Conservation (phyloP, 2,797 vertebrate genomes). For the Helarctos malayanus region DNA sequence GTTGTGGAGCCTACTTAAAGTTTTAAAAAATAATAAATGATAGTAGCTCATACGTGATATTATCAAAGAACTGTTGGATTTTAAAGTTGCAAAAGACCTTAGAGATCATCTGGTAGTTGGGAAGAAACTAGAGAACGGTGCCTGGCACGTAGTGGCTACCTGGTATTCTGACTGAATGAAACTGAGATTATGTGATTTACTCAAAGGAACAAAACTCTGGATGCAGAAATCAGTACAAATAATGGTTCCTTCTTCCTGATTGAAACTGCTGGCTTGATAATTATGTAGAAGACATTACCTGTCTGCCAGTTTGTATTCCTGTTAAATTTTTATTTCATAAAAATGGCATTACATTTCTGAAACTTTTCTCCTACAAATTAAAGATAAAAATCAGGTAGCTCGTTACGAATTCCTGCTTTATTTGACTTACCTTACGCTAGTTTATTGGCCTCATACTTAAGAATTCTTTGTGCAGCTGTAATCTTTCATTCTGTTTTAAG, state of each 20-base stretch:
- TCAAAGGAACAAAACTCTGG: constrained; percentile 18
- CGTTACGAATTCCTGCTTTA: neutral
- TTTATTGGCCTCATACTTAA: neutral
- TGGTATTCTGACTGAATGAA: constrained; percentile 27
- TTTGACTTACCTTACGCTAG: neutral
- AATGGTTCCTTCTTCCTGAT: neutral
- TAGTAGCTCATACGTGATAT: neutral
- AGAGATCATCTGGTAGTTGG: neutral
- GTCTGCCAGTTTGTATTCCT: constrained; percentile 1
- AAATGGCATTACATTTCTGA: constrained; percentile 45
- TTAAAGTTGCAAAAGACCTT: constrained; percentile 46
- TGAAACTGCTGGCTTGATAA: constrained; percentile 42
- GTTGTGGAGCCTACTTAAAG: neutral
- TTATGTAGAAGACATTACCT: neutral
- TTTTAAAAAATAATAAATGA: neutral
- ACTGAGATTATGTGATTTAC: neutral
- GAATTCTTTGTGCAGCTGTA: constrained; percentile 1
- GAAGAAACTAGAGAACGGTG: neutral
- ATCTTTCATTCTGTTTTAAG: constrained; percentile 55
- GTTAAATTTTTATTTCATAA: constrained; percentile 33
- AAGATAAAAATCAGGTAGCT: constrained; percentile 8
- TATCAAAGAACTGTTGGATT: neutral
- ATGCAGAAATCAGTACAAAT: constrained; percentile 30
- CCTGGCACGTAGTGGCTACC: neutral
- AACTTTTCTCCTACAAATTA: neutral